Evolutionary conservation across 2,797 vertebrate genomes (phyloP).

Genomic region (Morelia viridis): DNA sequence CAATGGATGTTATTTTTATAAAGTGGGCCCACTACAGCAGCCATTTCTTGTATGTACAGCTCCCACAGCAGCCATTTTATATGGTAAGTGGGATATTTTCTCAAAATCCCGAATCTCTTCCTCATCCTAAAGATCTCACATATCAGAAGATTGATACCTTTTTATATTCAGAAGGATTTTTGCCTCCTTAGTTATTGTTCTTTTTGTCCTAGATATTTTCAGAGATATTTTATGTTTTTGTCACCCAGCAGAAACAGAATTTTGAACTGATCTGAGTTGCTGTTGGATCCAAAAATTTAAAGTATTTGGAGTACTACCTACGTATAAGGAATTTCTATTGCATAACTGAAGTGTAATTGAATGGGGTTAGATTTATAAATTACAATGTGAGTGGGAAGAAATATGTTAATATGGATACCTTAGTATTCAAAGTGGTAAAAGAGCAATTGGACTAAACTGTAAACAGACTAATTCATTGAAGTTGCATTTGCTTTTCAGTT

Average conservation of each 20-base stretch:
- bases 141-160: not conserved
- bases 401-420: not conserved
- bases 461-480: not conserved
- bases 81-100: too few relatives aligned
- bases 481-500: too few relatives aligned
- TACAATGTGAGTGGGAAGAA: not conserved
- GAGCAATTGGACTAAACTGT: not conserved
- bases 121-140: not conserved
- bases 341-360: not conserved
- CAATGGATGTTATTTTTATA: too few relatives aligned
- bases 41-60: too few relatives aligned
- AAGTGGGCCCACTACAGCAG: too few relatives aligned
- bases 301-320: not conserved
- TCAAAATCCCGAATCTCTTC: not conserved
- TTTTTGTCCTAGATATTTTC: not conserved
- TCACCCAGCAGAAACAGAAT: not conserved
- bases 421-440: not conserved
- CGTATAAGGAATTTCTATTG: not conserved
- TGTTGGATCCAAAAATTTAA: not conserved
- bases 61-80: too few relatives aligned
- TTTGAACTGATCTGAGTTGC: not conserved
- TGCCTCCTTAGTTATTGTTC: slow-evolving; percentile 18
- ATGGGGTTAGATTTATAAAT: not conserved
- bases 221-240: not conserved
- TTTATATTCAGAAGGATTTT: not conserved